Base-by-base conservation (phyloP, 1,140 invertebrate species). In the Hyles vespertilio region DNA sequence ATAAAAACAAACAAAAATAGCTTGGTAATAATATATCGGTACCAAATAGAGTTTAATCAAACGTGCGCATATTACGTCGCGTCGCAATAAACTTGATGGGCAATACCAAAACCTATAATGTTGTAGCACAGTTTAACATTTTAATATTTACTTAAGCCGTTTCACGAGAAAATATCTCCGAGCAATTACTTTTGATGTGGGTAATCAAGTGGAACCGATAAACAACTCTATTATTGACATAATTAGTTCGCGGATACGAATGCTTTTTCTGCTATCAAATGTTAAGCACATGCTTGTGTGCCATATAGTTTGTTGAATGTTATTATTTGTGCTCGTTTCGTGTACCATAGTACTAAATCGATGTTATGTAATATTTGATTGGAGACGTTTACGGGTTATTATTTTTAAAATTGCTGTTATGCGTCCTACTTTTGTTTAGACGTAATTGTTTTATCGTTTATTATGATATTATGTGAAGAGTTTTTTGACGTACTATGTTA, bases 221-320 rank as follows among this genome's bases (percentile, higher is more conserved):
- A 70, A 77, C 70, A 74, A 74, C 74, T 80, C 66, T 73, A 75
- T 79, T 81, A 84, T 81, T 74, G 69, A 69, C 59, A 66, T 78
- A 72, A 83, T 83, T 78, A 78, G 67, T 71, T 78, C 56, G 58
- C 62, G 67, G 63, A 70, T 66, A 61, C 74, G 51, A 70, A 65
- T 78, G 62, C 71, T 70, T 68, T 69, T 69, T 66, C 62, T 61
- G 65, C 65, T 55, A 71, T 74, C 72, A 75, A 70, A 60, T 56
- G 22, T 72, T 63, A 48, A 61, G 44, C 57, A 51, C 34, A 46
- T 48, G 12, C 58, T 43, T 59, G 51, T 56, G 45, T 32, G 54
- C 10, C 32, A 10, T 47, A 47, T 6, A 6, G 5, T 47, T 6
- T 47, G 46, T 8, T 40, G 36, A 11, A 34, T 11, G 22, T 40